Conservation (phyloP, 2,113 vertebrate genomes). For the Acrocephalus kingi region DNA sequence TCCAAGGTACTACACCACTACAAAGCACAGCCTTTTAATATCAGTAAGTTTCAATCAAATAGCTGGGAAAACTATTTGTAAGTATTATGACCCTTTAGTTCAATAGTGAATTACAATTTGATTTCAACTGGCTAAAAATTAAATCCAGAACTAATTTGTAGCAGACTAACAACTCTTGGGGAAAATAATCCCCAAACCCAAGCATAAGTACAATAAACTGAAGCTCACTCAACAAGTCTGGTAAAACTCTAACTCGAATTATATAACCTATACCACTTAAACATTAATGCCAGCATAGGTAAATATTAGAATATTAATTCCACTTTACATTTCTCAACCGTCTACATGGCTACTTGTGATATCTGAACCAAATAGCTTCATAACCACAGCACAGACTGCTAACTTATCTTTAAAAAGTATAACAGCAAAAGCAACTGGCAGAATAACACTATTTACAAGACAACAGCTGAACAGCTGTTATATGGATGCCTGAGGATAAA, state of each 20-base stretch:
- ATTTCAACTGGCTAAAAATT: not conserved
- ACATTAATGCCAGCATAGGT: not conserved
- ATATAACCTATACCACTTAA: not conserved
- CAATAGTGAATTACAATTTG: not conserved
- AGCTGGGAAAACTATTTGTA: not conserved
- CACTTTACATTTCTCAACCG: not conserved
- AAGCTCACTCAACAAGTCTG: not conserved
- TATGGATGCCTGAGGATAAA: not conserved
- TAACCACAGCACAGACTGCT: not conserved
- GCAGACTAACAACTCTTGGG: not conserved
- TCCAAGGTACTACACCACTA: not conserved
- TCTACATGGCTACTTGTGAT: not conserved
- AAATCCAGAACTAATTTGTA: not conserved
- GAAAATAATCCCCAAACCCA: not conserved
- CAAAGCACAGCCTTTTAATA: not conserved
- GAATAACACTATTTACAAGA: not conserved
- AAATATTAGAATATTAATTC: not conserved
- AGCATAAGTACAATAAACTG: not conserved
- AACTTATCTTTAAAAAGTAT: not conserved
- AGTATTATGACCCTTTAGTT: not conserved
- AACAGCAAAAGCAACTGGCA: not conserved
- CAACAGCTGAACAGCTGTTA: not conserved
- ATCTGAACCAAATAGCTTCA: not conserved
- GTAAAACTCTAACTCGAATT: not conserved
- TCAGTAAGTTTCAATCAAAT: not conserved